These are phyloP conservation scores for Microtus pennsylvanicus DNA, from an alignment of 2,113 vertebrate species.

Conservation along the genomic window DNA sequence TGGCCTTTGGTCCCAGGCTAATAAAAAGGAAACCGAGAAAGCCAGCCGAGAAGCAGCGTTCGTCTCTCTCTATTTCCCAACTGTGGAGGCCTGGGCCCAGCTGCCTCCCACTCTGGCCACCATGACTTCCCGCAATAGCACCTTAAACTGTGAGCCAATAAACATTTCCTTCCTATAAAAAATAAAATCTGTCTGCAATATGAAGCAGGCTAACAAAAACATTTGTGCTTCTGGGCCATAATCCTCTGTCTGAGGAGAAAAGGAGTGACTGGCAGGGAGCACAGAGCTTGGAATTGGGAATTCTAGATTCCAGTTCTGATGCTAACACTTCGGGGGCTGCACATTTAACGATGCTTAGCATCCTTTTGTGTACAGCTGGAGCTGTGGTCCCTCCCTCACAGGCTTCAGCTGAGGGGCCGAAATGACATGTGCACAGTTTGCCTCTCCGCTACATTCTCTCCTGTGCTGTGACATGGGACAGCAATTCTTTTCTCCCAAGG, in stretches of 20 bases:
- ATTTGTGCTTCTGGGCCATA: neutral
- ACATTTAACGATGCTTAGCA: neutral
- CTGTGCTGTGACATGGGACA: neutral
- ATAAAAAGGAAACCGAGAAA: neutral
- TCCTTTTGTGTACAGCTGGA: neutral
- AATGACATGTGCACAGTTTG: neutral
- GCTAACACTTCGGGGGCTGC: neutral
- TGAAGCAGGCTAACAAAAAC: neutral
- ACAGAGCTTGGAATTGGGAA: neutral
- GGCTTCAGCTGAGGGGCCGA: neutral
- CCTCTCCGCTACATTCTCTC: neutral
- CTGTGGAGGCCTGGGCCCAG: neutral
- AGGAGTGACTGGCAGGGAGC: neutral
- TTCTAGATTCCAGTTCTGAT: neutral
- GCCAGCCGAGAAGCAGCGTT: neutral
- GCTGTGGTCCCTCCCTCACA: accelerated
- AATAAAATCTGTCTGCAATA: neutral
- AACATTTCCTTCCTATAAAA: too few relatives aligned
- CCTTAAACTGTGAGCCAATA: neutral
- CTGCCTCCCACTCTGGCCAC: too few relatives aligned
- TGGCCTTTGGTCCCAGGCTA: neutral
- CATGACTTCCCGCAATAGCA: neutral
- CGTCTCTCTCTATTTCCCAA: neutral
- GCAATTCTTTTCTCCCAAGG: neutral
- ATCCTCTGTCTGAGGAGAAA: neutral